A percentile compares a stretch with the other conserved stretches of the same genome.
Conservation (phyloP, 2,888 invertebrate genomes). For the Leptinotarsa tumamoca region DNA sequence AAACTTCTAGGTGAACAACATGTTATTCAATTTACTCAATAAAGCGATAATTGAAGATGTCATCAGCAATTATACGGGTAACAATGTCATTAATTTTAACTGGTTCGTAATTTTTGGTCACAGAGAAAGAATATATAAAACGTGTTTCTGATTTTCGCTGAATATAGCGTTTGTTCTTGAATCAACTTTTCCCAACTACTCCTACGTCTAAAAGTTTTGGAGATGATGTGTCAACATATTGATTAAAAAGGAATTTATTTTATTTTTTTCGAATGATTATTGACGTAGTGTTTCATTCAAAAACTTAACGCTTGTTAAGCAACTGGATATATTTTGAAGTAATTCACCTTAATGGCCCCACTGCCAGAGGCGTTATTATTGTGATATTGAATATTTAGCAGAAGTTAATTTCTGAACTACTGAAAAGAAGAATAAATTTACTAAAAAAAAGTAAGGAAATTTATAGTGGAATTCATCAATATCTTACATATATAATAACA, state of each 20-base stretch:
- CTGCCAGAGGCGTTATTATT: too few species aligned
- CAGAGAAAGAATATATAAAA: background rate
- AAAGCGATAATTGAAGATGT: slow-evolving; percentile 33
- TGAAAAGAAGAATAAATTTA: too few species aligned
- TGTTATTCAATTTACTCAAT: slow-evolving; percentile 24
- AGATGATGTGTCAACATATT: background rate
- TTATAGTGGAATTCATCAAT: too few species aligned
- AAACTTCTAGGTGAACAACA: slow-evolving; percentile 24
- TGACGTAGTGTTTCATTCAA: too few species aligned
- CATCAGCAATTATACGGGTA: slow-evolving; percentile 34
- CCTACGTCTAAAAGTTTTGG: background rate
- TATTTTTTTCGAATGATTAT: background rate
- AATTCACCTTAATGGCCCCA: too few species aligned
- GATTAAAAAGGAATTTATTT: background rate
- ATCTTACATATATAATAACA: too few species aligned
- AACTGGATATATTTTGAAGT: too few species aligned
- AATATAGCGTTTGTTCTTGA: background rate
- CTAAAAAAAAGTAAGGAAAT: too few species aligned
- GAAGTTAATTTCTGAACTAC: too few species aligned
- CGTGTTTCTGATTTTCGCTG: background rate
- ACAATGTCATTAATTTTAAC: slow-evolving; percentile 28
- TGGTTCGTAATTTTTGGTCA: slow-evolving; percentile 2
- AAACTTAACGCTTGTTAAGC: too few species aligned
- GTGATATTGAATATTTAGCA: too few species aligned
- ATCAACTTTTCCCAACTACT: background rate